Percentiles rank a stretch among this genome's conserved stretches.
Evolutionary conservation across 2,797 vertebrate genomes (phyloP).

Genomic region (Mus caroli): DNA sequence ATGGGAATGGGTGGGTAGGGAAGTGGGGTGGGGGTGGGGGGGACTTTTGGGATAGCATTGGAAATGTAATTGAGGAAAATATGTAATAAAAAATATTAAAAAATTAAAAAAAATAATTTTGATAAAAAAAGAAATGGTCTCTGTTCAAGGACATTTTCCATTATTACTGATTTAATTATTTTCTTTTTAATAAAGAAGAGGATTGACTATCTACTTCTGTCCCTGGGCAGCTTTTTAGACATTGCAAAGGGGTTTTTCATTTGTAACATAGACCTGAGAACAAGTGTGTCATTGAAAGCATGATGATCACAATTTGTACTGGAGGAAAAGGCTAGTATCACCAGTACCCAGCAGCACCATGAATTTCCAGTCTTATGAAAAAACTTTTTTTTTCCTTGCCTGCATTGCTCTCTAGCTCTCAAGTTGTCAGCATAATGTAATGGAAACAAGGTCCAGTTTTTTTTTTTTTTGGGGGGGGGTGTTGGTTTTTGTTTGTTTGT

Average conservation of each 20-base stretch:
- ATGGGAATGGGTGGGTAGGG: too few species aligned
- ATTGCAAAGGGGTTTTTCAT: conserved; percentile 79
- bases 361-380: conserved; percentile 81
- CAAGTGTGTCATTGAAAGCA: conserved; percentile 65
- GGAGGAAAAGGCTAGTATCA: conserved; percentile 87
- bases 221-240: conserved; percentile 85
- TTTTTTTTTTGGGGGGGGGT: too few species aligned
- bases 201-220: conserved; percentile 57
- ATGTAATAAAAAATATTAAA: too few species aligned
- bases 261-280: conserved; percentile 73
- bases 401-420: conserved; percentile 83
- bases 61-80: too few species aligned
- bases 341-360: conserved; percentile 78
- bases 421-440: conserved; percentile 81
- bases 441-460: conserved; percentile 77
- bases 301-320: conserved; percentile 39
- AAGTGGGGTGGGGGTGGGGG: too few species aligned
- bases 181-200: not conserved
- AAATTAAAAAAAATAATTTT: too few species aligned
- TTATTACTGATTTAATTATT: conserved; percentile 64
- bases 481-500: too few species aligned
- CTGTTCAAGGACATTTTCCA: conserved; percentile 62
- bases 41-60: too few species aligned
- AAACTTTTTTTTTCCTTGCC: conserved; percentile 86
- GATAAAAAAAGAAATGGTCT: conserved; percentile 36